These are phyloP conservation scores for Mechanitis messenoides DNA, from an alignment of 2,888 invertebrate genomes.

Conservation along the genomic window DNA sequence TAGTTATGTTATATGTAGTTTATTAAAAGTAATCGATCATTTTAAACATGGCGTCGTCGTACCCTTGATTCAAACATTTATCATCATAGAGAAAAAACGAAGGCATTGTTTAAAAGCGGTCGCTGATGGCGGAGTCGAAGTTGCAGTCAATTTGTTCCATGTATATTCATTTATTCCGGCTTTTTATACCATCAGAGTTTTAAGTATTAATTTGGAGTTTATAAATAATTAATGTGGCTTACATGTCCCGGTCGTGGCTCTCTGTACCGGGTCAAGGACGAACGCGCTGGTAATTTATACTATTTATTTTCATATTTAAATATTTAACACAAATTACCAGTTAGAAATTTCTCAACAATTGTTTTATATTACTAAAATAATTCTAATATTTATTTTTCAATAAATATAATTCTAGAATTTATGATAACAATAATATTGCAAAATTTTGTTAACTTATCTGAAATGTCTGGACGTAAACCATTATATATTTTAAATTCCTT, in stretches of 20 bases:
- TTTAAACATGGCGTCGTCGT: conserved; percentile 10
- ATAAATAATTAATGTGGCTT: conserved; percentile 64
- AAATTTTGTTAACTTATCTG: conserved; percentile 14
- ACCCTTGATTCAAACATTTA: conserved; percentile 28
- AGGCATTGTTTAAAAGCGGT: conserved; percentile 33
- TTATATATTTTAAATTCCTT: conserved; percentile 17
- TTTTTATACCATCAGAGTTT: conserved; percentile 51
- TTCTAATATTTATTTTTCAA: too few relatives aligned
- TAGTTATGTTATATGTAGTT: neutral
- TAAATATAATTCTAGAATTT: too few relatives aligned
- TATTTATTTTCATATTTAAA: too few relatives aligned
- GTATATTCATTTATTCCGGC: conserved; percentile 67
- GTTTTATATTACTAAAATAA: too few relatives aligned
- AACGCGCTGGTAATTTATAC: conserved; percentile 40
- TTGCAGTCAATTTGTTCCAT: conserved; percentile 59
- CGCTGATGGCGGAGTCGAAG: conserved; percentile 24
- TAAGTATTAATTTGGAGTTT: conserved; percentile 68
- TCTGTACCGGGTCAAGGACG: conserved; percentile 58
- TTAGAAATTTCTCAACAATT: too few relatives aligned
- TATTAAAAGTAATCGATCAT: conserved; percentile 16
- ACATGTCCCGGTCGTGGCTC: conserved; percentile 46
- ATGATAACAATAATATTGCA: conserved; percentile 12
- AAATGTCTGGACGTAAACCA: conserved; percentile 17
- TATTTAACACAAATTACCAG: too few relatives aligned
- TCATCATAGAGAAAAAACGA: conserved; percentile 30